phyloP scores from a whole-genome alignment of 2,113 vertebrate genomes.

The Collichthys lucidus region DNA sequence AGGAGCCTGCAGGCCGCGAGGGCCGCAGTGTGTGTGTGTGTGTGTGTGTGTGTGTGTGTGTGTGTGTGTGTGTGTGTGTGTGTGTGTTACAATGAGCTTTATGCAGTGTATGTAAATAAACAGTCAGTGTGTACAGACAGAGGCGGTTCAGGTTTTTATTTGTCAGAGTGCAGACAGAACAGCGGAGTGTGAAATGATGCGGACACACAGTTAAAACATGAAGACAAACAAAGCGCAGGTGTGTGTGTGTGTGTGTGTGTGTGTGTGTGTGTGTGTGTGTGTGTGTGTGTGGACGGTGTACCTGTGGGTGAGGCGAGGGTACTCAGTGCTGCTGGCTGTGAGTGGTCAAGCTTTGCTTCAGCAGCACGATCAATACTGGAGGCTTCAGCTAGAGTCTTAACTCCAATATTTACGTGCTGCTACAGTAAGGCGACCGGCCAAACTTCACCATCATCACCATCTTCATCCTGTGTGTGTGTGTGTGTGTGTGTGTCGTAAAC shows the following conservation, averaged over 20 bases:
- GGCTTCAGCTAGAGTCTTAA: slow-evolving; percentile 91
- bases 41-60: too few relatives aligned
- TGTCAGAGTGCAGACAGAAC: slow-evolving; percentile 29
- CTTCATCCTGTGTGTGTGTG: too few relatives aligned
- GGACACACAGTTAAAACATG: not conserved
- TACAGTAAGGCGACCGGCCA: slow-evolving; percentile 91
- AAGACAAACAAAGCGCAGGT: not conserved
- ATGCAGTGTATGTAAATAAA: too few relatives aligned
- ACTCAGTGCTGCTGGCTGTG: slow-evolving; percentile 12
- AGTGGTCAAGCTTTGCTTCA: slow-evolving; percentile 93
- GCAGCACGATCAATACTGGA: slow-evolving; percentile 99
- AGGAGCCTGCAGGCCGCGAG: not conserved
- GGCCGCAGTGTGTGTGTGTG: too few relatives aligned
- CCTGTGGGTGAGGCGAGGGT: not conserved
- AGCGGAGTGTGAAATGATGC: not conserved
- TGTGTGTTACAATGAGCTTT: too few relatives aligned
- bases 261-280: too few relatives aligned
- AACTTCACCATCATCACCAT: too few relatives aligned
- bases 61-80: not conserved
- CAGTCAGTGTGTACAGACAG: slow-evolving; percentile 8
- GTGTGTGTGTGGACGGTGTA: too few relatives aligned
- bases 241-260: too few relatives aligned
- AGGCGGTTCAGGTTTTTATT: slow-evolving; percentile 55
- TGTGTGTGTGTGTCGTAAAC: too few relatives aligned
- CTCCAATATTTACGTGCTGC: slow-evolving; percentile 99